Conservation (phyloP, 2,113 vertebrate species). For the Dicaeum eximium region DNA sequence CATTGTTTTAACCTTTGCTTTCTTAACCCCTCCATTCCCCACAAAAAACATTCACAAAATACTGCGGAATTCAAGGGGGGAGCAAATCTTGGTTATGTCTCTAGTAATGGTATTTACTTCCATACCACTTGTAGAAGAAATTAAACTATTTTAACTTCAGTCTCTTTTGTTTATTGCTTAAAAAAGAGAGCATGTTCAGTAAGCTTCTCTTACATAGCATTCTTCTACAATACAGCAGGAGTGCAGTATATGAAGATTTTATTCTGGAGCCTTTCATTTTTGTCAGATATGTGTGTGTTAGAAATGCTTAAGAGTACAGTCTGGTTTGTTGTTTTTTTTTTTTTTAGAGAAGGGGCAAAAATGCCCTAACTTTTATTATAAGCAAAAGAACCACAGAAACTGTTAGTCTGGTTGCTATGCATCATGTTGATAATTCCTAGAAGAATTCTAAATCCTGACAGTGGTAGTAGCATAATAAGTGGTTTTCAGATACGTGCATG, state of each 20-base stretch:
- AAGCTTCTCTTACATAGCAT: not conserved
- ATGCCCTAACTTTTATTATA: not conserved
- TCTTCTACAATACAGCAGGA: not conserved
- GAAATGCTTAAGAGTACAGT: not conserved
- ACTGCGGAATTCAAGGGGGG: not conserved
- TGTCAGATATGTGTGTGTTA: not conserved
- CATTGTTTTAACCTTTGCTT: not conserved
- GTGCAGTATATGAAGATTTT: not conserved
- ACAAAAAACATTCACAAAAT: not conserved
- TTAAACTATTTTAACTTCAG: not conserved
- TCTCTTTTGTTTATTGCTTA: not conserved
- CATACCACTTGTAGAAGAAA: not conserved
- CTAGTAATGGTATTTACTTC: not conserved
- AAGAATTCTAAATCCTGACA: not conserved
- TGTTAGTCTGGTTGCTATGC: not conserved
- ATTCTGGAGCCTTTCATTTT: not conserved
- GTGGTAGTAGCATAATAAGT: not conserved
- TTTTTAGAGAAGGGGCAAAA: not conserved
- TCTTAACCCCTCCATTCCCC: accelerated
- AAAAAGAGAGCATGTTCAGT: not conserved
- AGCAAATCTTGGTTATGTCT: not conserved
- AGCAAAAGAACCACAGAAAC: not conserved
- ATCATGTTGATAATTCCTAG: not conserved
- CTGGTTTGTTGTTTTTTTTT: not conserved
- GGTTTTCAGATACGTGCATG: not conserved